Evolutionary conservation across 2,888 invertebrate genomes (phyloP), one percentile per base, ranked within the genome.

Genomic region (Cabera pusaria): DNA sequence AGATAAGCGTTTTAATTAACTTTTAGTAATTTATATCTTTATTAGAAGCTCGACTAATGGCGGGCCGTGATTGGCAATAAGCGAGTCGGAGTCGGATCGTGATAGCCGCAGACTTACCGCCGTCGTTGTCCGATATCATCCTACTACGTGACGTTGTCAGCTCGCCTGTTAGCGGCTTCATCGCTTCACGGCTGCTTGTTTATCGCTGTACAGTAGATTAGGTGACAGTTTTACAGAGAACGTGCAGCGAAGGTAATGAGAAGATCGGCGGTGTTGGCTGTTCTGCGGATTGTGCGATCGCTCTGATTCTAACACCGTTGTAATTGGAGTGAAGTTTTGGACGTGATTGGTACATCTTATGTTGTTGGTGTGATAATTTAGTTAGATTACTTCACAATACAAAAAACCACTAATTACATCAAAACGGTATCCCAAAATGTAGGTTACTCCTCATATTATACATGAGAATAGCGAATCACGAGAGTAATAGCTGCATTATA

Each of bases 21-120:
- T 82, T 85, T 82, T 79, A 68, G 75, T 80, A 79, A 84, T 83
- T 84, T 84, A 87, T 86, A 83, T 83, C 83, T 86, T 76, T 81
- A 86, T 85, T 82, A 80, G 70, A 74, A 60, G 70, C 64, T 47
- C 49, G 55, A 64, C 67, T 78, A 80, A 79, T 76, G 72, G 80
- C 50, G 44, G 61, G 57, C 54, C 73, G 69, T 75, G 82, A 83
- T 84, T 79, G 80, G 69, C 72, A 77, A 73, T 71, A 69, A 66
- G 58, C 21, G 34, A 40, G 32, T 54, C 52, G 60, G 20, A 62
- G 47, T 61, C 22, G 34, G 70, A 80, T 81, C 79, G 70, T 69
- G 81, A 80, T 76, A 72, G 52, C 55, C 41, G 48, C 35, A 45
- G 57, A 60, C 56, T 41, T 29, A 40, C 34, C 29, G 28, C 23